A percentile compares a stretch with the other conserved stretches of the same genome.
These are phyloP conservation scores for Mayetiola destructor DNA, from an alignment of 2,888 invertebrate genomes.

Conservation along the genomic window DNA sequence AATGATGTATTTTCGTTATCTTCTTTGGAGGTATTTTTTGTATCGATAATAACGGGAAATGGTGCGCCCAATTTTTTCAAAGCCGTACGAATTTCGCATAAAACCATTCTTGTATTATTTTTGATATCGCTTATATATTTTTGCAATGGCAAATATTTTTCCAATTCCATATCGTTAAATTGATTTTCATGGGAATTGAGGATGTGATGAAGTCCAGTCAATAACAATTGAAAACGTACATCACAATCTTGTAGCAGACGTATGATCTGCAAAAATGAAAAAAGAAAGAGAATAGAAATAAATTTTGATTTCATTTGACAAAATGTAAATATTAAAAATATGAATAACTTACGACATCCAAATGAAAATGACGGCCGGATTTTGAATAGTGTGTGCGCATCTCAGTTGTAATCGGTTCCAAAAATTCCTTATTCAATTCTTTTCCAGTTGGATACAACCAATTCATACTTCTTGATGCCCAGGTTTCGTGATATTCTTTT, in stretches of 20 bases:
- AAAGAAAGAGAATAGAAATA: background rate
- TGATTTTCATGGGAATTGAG: background rate
- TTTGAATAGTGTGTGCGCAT: background rate
- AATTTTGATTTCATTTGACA: background rate
- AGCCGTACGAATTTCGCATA: slow-evolving; percentile 2
- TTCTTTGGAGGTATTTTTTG: background rate
- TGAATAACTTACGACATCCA: background rate
- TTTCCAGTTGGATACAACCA: slow-evolving; percentile 3
- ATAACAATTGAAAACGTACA: background rate
- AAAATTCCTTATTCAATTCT: background rate
- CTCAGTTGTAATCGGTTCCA: background rate
- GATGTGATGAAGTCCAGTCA: background rate
- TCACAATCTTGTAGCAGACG: background rate
- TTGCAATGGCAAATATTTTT: background rate
- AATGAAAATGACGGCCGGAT: background rate
- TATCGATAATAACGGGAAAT: background rate
- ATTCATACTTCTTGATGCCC: background rate
- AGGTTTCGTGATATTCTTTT: background rate
- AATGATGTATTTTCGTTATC: background rate
- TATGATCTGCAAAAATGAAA: background rate
- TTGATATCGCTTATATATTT: background rate
- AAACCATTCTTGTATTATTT: background rate
- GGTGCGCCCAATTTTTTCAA: background rate
- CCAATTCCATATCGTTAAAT: background rate
- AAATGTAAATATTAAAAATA: background rate